Conservation (phyloP, 2,797 vertebrate species). For the Gadopsis bispinosus region DNA sequence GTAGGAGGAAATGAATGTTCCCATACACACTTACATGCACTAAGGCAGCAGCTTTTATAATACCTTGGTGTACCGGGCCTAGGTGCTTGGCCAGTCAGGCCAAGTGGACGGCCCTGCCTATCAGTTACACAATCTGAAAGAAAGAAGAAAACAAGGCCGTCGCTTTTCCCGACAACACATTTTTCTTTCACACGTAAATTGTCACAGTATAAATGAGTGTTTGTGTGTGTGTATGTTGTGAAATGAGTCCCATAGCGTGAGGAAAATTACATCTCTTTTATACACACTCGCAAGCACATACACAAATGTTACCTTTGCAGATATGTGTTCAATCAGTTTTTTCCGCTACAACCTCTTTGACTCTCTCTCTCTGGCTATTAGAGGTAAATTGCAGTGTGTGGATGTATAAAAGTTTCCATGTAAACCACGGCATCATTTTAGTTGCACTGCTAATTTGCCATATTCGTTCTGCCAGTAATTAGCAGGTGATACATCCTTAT, state of each 20-base stretch:
- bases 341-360: slow-evolving; percentile 62
- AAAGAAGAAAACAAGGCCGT: too few species aligned
- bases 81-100: too few species aligned
- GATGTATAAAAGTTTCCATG: slow-evolving; percentile 62
- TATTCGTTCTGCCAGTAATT: slow-evolving; percentile 73
- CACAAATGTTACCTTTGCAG: slow-evolving; percentile 29
- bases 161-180: neutral
- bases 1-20: slow-evolving; percentile 16
- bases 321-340: slow-evolving; percentile 35
- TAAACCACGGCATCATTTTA: slow-evolving; percentile 72
- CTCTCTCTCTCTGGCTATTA: slow-evolving; percentile 66
- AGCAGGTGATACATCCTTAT: slow-evolving; percentile 69
- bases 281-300: neutral
- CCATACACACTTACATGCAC: neutral
- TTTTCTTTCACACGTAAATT: neutral
- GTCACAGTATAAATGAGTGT: neutral
- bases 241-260: slow-evolving; percentile 1
- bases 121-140: too few species aligned
- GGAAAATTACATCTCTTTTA: slow-evolving; percentile 33
- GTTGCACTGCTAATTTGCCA: slow-evolving; percentile 71
- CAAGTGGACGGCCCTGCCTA: too few species aligned
- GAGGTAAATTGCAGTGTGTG: slow-evolving; percentile 61
- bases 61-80: too few species aligned
- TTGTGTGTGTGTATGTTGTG: neutral
- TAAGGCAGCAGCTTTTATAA: too few species aligned